A percentile compares a stretch with the other conserved stretches of the same genome.
phyloP scores from a whole-genome alignment of 2,888 invertebrate species.

The Andrena fulva region DNA sequence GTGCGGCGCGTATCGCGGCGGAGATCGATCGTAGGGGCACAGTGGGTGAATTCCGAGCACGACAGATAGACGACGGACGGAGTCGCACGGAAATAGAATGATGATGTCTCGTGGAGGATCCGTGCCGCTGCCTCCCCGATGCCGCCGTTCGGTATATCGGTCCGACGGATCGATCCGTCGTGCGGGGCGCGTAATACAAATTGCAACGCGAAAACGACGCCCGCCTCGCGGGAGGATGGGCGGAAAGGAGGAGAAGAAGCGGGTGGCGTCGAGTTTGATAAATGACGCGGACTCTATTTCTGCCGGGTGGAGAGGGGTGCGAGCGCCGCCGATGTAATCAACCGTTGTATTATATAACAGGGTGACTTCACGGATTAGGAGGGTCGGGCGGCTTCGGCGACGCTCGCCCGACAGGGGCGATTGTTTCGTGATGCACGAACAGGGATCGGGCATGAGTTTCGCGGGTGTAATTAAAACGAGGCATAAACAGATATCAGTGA shows the following conservation, averaged over 20 bases:
- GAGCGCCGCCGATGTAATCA: conserved; percentile 79
- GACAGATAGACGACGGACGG: conserved; percentile 51
- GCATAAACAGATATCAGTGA: conserved; percentile 3
- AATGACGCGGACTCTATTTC: conserved; percentile 80
- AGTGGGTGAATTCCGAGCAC: conserved; percentile 65
- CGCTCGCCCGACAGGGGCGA: conserved; percentile 32
- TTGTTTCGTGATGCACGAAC: conserved; percentile 42
- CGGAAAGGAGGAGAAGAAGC: conserved; percentile 59
- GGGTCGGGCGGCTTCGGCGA: conserved; percentile 58
- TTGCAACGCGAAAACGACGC: conserved; percentile 70
- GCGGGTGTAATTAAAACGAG: conserved; percentile 62
- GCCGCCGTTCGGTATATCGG: conserved; percentile 55
- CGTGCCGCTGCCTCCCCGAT: conserved; percentile 30
- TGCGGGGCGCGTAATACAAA: conserved; percentile 75
- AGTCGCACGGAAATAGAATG: conserved; percentile 66
- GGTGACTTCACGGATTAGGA: conserved; percentile 78
- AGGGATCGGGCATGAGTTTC: conserved; percentile 22
- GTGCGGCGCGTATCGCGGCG: conserved; percentile 35
- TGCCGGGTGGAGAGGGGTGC: conserved; percentile 72
- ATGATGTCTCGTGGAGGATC: conserved; percentile 67
- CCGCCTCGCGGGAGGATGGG: conserved; percentile 60
- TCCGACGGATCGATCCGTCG: conserved; percentile 71
- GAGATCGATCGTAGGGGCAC: conserved; percentile 62
- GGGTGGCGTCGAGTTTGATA: conserved; percentile 78
- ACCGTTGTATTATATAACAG: conserved; percentile 82